Conservation (phyloP, 2,888 invertebrate genomes). For the Rotaria socialis region DNA sequence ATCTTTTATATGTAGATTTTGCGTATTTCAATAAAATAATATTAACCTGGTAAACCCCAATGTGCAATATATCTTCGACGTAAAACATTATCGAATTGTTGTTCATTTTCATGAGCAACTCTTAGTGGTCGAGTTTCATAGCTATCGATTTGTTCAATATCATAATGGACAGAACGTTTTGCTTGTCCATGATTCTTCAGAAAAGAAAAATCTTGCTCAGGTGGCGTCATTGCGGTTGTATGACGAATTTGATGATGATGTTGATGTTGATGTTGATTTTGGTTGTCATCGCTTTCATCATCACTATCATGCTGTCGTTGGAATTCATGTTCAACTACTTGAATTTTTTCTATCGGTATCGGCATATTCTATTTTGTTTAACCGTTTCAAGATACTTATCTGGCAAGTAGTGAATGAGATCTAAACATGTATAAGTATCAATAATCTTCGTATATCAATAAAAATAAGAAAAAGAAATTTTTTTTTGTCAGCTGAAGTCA, state of each 20-base stretch:
- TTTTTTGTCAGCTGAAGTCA: neutral
- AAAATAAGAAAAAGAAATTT: neutral
- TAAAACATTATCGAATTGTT: neutral
- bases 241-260: neutral
- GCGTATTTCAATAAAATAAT: neutral
- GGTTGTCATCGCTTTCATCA: neutral
- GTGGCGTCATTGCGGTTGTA: neutral
- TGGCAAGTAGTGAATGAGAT: neutral
- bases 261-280: no score
- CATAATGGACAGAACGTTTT: constrained; percentile 7
- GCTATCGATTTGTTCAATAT: neutral
- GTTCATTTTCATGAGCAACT: neutral
- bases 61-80: constrained; percentile 27
- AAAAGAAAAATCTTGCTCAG: neutral
- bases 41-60: constrained; percentile 23
- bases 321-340: neutral
- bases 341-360: neutral
- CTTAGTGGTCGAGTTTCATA: neutral
- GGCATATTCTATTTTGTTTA: neutral
- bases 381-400: neutral
- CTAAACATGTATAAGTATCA: neutral
- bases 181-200: neutral
- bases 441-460: neutral
- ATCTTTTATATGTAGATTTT: neutral
- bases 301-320: neutral